Percentiles rank a stretch among this genome's conserved stretches.
Evolutionary conservation across 2,113 vertebrate genomes (phyloP).

Genomic region (Calidris pugnax): DNA sequence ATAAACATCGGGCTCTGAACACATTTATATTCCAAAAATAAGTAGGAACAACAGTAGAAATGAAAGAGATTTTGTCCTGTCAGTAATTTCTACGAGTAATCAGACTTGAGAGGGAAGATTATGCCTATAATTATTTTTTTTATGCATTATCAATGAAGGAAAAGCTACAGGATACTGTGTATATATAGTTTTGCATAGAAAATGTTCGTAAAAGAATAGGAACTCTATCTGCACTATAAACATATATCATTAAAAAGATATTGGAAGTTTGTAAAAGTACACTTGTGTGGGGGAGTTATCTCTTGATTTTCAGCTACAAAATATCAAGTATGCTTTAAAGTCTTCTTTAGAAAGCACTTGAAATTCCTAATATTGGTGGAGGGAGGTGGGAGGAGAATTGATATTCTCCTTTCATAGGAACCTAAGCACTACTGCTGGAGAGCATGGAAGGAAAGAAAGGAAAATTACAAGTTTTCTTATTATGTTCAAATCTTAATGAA

Average conservation of each 20-base stretch:
- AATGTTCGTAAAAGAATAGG: background rate
- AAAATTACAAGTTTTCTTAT: slow-evolving; percentile 33
- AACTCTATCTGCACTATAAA: background rate
- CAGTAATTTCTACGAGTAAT: background rate
- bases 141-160: background rate
- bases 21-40: background rate
- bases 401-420: background rate
- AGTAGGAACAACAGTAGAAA: background rate
- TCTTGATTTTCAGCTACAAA: background rate
- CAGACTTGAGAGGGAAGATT: background rate
- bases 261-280: background rate
- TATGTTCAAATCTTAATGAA: background rate
- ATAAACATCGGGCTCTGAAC: background rate
- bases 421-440: background rate
- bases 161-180: background rate
- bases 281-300: background rate
- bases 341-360: background rate
- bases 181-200: background rate
- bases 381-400: background rate
- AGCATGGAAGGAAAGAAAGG: background rate
- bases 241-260: background rate
- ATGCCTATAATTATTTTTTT: background rate
- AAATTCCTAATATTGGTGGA: background rate
- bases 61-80: background rate
- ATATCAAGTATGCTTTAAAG: background rate